These are phyloP conservation scores for Enteromius trimaculatus DNA, from an alignment of 2,797 vertebrate species.

Conservation along the genomic window DNA sequence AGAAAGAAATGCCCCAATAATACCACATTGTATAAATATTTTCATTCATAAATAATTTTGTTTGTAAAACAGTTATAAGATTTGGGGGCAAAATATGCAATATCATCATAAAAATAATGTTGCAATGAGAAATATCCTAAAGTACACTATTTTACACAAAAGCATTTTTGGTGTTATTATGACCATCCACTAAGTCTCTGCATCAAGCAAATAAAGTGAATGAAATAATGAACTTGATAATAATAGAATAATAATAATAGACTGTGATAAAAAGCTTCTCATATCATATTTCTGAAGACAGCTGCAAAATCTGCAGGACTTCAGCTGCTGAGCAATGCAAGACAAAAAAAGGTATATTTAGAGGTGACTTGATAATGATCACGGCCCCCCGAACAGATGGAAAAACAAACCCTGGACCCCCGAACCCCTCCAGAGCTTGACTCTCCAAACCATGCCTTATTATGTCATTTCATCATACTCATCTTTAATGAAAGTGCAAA, in stretches of 20 bases:
- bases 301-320: constrained; percentile 1
- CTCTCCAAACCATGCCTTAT: not conserved
- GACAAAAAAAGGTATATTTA: not conserved
- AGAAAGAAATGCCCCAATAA: not conserved
- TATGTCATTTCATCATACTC: not conserved
- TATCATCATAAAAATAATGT: not conserved
- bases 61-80: not conserved
- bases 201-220: not conserved
- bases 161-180: not conserved
- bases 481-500: not conserved
- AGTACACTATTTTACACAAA: not conserved
- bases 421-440: not conserved
- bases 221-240: not conserved
- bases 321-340: constrained; percentile 5
- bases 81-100: not conserved
- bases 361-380: not conserved
- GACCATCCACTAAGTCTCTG: not conserved
- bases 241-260: too few species aligned
- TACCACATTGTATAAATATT: not conserved
- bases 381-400: not conserved
- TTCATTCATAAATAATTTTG: not conserved
- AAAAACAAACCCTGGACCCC: not conserved
- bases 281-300: constrained; percentile 23
- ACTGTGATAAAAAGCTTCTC: not conserved
- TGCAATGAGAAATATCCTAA: not conserved